phyloP scores from a whole-genome alignment of 1,140 invertebrate genomes.

The Nymphalis io region DNA sequence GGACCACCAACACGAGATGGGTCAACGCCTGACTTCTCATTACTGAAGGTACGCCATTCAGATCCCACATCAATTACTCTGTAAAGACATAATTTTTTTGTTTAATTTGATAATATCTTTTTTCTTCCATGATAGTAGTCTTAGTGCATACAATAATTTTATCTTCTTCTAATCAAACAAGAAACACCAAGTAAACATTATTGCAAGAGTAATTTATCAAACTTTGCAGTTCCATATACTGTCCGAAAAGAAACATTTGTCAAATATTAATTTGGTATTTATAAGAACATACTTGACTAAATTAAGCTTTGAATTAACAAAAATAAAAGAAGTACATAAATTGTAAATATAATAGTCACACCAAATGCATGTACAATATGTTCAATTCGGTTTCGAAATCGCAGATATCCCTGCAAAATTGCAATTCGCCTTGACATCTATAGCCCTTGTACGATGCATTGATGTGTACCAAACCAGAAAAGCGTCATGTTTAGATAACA shows the following conservation, averaged over 20 bases:
- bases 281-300: neutral
- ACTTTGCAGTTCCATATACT: too few species aligned
- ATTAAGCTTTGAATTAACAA: neutral
- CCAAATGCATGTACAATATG: slow-evolving; percentile 22
- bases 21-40: slow-evolving; percentile 98
- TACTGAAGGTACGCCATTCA: slow-evolving; percentile 99
- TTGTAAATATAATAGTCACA: slow-evolving; percentile 1
- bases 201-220: too few species aligned
- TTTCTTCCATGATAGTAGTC: too few species aligned
- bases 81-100: slow-evolving; percentile 44
- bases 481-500: neutral
- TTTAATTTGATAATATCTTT: too few species aligned
- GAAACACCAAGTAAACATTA: too few species aligned
- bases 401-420: slow-evolving; percentile 33
- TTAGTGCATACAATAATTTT: too few species aligned
- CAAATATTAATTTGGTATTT: too few species aligned
- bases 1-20: slow-evolving; percentile 99
- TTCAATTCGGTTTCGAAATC: slow-evolving; percentile 33
- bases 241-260: too few species aligned
- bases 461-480: slow-evolving; percentile 12
- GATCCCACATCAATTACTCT: slow-evolving; percentile 99
- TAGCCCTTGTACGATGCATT: slow-evolving; percentile 25
- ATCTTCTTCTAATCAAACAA: too few species aligned
- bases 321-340: neutral
- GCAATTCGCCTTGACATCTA: slow-evolving; percentile 36